Evolutionary conservation across 2,113 vertebrate species (phyloP), one percentile per base, ranked within the genome.

Genomic region (Epinephelus fuscoguttatus): DNA sequence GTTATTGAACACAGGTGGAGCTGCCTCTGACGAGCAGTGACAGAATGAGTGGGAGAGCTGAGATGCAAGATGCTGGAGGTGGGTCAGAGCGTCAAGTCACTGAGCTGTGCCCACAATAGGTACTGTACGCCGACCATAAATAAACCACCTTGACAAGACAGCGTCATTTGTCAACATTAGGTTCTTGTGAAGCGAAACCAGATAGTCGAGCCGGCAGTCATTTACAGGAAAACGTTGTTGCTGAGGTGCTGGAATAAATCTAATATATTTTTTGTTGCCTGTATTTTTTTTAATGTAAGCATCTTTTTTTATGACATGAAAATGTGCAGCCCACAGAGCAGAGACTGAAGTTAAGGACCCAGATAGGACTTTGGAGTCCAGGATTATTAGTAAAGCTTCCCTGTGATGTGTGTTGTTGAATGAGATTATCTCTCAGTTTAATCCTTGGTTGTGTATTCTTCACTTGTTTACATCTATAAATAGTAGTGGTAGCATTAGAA

Each of bases 111-210:
- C 68, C 73, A 84, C 76, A 85, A 78, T 64, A 72, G 69, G 37
- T 47, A 18, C 78, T 60, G 74, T 60, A 80, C 64, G 21, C 40
- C 42, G 14, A 62, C 85, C 79, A 85, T 90, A 87, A 93, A 93
- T 90, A 93, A 90, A 86, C 61, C 84, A 82, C 81, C 61, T 84
- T 81, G 81, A 87, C 85, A 78, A 49, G 85, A 88, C 91, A 81
- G 75, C 53, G 0, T 78, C 81, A 85, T 91, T 89, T 78, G 81
- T 89, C 92, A 91, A 82, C 89, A 87, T 93, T 91, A 88, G 67
- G 59, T 53, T 82, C 71, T 52, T 45, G 68, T 72, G 86, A 85
- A 66, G 78, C 25, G 25, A 79, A 85, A 37, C 78, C 60, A 74
- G 73, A 81, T 55, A 67, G 87, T 64, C 19, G 13, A 82, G 81